phyloP scores from a whole-genome alignment of 2,113 vertebrate species.

The Cheirogaleus medius region DNA sequence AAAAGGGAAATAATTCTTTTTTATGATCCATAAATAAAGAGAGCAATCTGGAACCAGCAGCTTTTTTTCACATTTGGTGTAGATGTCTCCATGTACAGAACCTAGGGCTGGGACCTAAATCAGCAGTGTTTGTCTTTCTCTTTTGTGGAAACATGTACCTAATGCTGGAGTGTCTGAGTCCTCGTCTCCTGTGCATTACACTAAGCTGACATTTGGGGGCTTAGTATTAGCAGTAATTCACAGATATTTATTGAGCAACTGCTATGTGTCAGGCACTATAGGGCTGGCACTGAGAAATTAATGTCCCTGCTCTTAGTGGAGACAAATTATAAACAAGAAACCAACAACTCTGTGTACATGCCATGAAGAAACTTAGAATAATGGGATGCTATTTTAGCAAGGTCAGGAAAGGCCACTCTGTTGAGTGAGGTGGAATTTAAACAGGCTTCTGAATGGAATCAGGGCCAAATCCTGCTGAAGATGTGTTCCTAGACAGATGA shows the following conservation, averaged over 20 bases:
- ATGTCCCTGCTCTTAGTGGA: background rate
- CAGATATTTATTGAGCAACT: slow-evolving; percentile 26
- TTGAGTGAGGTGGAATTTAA: background rate
- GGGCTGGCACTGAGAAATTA: background rate
- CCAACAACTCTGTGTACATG: background rate
- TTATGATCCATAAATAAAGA: background rate
- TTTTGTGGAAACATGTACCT: background rate
- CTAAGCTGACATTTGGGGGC: background rate
- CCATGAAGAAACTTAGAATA: background rate
- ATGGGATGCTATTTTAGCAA: background rate
- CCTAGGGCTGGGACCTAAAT: background rate
- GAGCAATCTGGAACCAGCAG: background rate
- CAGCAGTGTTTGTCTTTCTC: background rate
- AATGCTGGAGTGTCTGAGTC: background rate
- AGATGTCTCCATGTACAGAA: background rate
- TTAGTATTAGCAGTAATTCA: background rate
- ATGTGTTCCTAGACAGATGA: background rate
- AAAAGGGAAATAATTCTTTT: background rate
- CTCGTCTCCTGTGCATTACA: background rate
- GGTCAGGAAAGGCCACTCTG: background rate
- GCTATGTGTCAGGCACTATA: background rate
- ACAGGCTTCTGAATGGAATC: background rate
- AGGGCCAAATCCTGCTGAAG: background rate
- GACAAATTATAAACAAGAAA: background rate
- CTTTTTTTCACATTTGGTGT: background rate